Evolutionary conservation across 2,888 invertebrate genomes (phyloP).

Genomic region (Nemapogon koenigi): DNA sequence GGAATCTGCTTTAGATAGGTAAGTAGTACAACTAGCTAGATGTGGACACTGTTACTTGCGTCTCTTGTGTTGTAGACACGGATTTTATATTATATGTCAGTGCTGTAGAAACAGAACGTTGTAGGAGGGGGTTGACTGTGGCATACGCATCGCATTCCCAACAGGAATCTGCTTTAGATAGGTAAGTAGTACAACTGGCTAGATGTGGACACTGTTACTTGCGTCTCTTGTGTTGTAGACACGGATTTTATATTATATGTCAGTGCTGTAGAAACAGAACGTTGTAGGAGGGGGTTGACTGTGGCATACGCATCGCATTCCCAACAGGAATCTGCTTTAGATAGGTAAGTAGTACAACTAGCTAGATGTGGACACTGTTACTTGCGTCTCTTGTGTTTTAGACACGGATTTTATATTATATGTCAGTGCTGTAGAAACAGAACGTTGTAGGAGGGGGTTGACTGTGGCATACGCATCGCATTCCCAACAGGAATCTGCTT

Average conservation of each 20-base stretch:
- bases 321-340: conserved; percentile 92
- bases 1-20: conserved; percentile 90
- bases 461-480: conserved; percentile 98
- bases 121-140: conserved; percentile 88
- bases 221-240: conserved; percentile 77
- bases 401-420: conserved; percentile 96
- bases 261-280: conserved; percentile 89
- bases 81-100: conserved; percentile 98
- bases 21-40: too few relatives aligned
- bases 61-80: conserved; percentile 79
- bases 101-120: conserved; percentile 91
- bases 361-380: too few relatives aligned
- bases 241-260: conserved; percentile 98
- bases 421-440: conserved; percentile 93
- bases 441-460: conserved; percentile 87
- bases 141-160: conserved; percentile 99
- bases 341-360: too few relatives aligned
- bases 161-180: conserved; percentile 90
- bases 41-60: too few relatives aligned
- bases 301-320: conserved; percentile 99
- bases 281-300: conserved; percentile 90
- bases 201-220: too few relatives aligned
- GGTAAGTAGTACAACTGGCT: too few relatives aligned
- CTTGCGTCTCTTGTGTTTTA: too few relatives aligned
- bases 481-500: conserved; percentile 93